A percentile compares a stretch with the other conserved stretches of the same genome.
Evolutionary conservation across 2,797 vertebrate genomes (phyloP).

Genomic region (Amblyopsis hoosieri): DNA sequence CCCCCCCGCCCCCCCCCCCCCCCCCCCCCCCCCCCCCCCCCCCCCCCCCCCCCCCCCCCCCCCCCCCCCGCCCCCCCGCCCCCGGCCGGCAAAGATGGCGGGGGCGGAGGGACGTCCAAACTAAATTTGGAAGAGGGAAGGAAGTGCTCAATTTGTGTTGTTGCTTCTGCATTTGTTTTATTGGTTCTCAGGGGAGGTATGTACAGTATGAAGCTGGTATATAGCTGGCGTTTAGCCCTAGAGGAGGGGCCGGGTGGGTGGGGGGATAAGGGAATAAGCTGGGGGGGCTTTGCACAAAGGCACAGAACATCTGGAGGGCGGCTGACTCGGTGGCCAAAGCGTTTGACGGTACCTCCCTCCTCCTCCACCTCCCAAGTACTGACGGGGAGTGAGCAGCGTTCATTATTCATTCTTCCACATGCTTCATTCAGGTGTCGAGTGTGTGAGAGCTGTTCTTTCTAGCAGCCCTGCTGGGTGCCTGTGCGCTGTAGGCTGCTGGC

Average conservation of each 20-base stretch:
- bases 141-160: no score
- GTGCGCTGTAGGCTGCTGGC: constrained; percentile 27
- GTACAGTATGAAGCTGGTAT: constrained; percentile 38
- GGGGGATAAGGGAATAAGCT: constrained; percentile 32
- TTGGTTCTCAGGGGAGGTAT: constrained; percentile 57
- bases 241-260: constrained; percentile 53
- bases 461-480: constrained; percentile 50
- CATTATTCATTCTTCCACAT: constrained; percentile 76
- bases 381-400: constrained; percentile 58
- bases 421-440: constrained; percentile 69
- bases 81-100: constrained; percentile 44
- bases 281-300: neutral
- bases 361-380: constrained; percentile 67
- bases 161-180: constrained; percentile 45
- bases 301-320: neutral
- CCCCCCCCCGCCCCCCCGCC: no score
- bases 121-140: neutral
- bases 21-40: no score
- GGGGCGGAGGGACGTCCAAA: constrained; percentile 8
- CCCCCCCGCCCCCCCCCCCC: no score
- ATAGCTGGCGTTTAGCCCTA: constrained; percentile 38
- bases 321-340: constrained; percentile 37
- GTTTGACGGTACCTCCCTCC: constrained; percentile 63
- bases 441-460: constrained; percentile 65
- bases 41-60: no score